Evolutionary conservation across 2,113 vertebrate genomes (phyloP).

Genomic region (Pao palembangensis): DNA sequence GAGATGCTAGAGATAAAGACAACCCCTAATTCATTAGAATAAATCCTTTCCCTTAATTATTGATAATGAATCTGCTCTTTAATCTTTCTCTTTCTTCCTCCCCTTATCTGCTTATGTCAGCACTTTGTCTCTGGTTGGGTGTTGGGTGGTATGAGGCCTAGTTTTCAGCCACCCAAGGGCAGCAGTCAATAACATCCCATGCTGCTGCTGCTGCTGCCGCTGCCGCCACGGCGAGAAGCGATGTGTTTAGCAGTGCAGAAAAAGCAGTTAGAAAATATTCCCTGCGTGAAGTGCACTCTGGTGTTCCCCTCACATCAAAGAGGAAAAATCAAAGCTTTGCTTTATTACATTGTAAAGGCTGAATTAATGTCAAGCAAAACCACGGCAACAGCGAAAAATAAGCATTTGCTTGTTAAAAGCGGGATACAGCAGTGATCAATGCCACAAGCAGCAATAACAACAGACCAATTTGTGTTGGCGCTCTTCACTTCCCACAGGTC

Average conservation of each 20-base stretch:
- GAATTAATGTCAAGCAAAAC: neutral
- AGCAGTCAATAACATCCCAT: slow-evolving; percentile 63
- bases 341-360: neutral
- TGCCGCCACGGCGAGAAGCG: slow-evolving; percentile 16
- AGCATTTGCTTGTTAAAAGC: neutral
- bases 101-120: slow-evolving; percentile 68
- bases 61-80: slow-evolving; percentile 75
- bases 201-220: slow-evolving; percentile 23
- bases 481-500: slow-evolving; percentile 48
- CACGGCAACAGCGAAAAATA: neutral
- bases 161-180: slow-evolving; percentile 69
- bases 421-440: slow-evolving; percentile 16
- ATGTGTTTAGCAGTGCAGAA: neutral
- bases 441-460: slow-evolving; percentile 13
- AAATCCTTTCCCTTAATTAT: slow-evolving; percentile 76
- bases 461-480: slow-evolving; percentile 15
- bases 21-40: slow-evolving; percentile 71
- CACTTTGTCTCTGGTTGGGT: slow-evolving; percentile 63
- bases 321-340: neutral
- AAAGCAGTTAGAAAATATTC: slow-evolving; percentile 20
- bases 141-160: slow-evolving; percentile 66
- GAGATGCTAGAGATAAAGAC: slow-evolving; percentile 67
- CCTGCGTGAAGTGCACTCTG: slow-evolving; percentile 26
- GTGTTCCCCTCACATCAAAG: neutral
- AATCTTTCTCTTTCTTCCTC: slow-evolving; percentile 67